phyloP scores from a whole-genome alignment of 2,797 vertebrate genomes.

The Streptopelia turtur region DNA sequence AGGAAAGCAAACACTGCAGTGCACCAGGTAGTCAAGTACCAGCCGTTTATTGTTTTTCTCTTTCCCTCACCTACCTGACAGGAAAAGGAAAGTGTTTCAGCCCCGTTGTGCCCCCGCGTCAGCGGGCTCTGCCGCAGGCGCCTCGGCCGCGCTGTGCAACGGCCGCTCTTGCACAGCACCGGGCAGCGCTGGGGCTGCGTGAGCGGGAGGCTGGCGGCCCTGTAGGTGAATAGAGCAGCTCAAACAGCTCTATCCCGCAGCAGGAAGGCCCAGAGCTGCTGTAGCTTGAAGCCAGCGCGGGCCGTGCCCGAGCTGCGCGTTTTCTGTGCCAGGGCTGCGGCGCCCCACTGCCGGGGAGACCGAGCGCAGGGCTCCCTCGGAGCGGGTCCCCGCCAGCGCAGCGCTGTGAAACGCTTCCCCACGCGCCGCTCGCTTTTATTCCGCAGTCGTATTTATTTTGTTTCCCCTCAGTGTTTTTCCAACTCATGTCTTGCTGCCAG shows the following conservation, averaged over 20 bases:
- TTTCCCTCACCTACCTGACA: neutral
- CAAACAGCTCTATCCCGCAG: neutral
- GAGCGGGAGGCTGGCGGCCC: neutral
- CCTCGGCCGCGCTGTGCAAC: rapidly evolving
- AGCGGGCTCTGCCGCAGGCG: neutral
- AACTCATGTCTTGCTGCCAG: constrained; percentile 61
- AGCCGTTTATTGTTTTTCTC: neutral
- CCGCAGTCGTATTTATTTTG: constrained; percentile 40
- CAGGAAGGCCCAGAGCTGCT: neutral
- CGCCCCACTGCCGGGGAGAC: rapidly evolving
- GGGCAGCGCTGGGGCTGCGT: neutral
- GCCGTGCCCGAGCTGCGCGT: neutral
- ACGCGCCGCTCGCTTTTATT: neutral
- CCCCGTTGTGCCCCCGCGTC: neutral
- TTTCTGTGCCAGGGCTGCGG: neutral
- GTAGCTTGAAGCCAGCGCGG: rapidly evolving
- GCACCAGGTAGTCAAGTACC: neutral
- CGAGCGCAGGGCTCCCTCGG: rapidly evolving
- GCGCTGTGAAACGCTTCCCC: constrained; percentile 17
- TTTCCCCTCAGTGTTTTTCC: constrained; percentile 59
- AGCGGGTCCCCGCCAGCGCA: neutral
- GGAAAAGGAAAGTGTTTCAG: neutral
- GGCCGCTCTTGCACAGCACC: neutral
- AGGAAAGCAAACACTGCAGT: constrained; percentile 33
- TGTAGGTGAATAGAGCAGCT: neutral